Conservation (phyloP, 2,888 invertebrate genomes). For the Neelides folsomi region DNA sequence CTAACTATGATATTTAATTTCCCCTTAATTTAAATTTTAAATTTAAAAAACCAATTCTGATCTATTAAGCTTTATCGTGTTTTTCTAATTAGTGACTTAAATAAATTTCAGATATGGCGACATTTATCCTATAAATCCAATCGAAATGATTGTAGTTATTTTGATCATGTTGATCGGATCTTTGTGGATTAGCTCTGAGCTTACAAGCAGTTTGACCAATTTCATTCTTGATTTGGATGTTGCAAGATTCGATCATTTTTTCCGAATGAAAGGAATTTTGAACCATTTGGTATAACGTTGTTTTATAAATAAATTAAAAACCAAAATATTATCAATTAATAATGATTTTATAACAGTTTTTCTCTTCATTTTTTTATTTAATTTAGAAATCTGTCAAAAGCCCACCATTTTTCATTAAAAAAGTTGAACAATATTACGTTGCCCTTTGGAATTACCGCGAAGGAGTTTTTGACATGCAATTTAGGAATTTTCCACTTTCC, state of each 20-base stretch:
- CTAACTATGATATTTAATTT: neutral
- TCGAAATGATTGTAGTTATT: slow-evolving; percentile 21
- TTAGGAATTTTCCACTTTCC: slow-evolving; percentile 13
- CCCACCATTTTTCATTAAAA: slow-evolving; percentile 17
- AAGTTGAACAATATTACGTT: slow-evolving; percentile 26
- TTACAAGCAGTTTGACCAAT: slow-evolving; percentile 19
- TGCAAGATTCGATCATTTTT: slow-evolving; percentile 28
- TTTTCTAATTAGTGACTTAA: neutral
- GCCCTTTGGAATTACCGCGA: slow-evolving; percentile 28
- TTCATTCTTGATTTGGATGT: slow-evolving; percentile 26
- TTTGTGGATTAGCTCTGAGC: slow-evolving; percentile 21
- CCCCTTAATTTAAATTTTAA: neutral
- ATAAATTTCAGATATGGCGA: slow-evolving; percentile 20
- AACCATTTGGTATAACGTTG: slow-evolving; percentile 14
- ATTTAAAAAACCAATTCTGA: neutral
- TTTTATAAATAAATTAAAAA: no score
- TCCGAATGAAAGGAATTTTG: slow-evolving; percentile 17
- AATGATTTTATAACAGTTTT: no score
- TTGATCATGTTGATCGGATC: slow-evolving; percentile 27
- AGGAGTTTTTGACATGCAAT: slow-evolving; percentile 24
- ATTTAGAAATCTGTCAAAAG: slow-evolving; percentile 11
- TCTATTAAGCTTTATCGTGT: neutral
- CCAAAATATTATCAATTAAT: no score
- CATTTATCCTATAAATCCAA: slow-evolving; percentile 11
- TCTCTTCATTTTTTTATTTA: neutral